Conservation (phyloP, 2,113 vertebrate species). For the Epinephelus moara region DNA sequence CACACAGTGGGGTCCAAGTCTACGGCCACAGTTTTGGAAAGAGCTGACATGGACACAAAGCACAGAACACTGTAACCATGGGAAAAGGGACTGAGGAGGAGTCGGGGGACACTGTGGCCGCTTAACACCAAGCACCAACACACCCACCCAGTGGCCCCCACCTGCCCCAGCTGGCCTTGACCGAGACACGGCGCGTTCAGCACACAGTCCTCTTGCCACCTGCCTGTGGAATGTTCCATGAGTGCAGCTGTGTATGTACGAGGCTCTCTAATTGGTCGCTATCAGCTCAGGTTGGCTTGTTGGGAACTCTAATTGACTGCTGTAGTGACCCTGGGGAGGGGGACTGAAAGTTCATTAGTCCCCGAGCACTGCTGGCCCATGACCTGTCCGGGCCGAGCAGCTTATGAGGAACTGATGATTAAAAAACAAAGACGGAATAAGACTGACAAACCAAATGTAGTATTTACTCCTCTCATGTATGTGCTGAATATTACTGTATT, state of each 20-base stretch:
- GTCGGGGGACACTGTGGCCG: neutral
- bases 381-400: constrained; percentile 43
- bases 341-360: constrained; percentile 66
- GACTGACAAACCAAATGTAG: neutral
- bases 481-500: neutral
- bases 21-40: constrained; percentile 9
- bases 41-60: constrained; percentile 24
- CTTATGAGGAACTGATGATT: constrained; percentile 8
- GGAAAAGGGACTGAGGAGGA: neutral
- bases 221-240: constrained; percentile 66
- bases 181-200: neutral
- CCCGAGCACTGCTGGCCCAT: constrained; percentile 34
- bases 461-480: neutral
- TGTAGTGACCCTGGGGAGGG: constrained; percentile 38
- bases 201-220: constrained; percentile 58
- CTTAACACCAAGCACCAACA: constrained; percentile 5
- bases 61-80: neutral
- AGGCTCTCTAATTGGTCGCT: constrained; percentile 57
- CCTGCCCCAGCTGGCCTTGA: constrained; percentile 47
- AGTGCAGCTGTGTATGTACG: constrained; percentile 69
- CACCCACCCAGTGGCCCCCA: neutral
- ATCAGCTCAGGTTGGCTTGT: constrained; percentile 56
- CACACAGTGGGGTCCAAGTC: neutral
- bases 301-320: constrained; percentile 65
- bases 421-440: neutral